These are phyloP conservation scores for Neoseiulus cucumeris DNA, from an alignment of 1,140 invertebrate genomes.

Conservation along the genomic window DNA sequence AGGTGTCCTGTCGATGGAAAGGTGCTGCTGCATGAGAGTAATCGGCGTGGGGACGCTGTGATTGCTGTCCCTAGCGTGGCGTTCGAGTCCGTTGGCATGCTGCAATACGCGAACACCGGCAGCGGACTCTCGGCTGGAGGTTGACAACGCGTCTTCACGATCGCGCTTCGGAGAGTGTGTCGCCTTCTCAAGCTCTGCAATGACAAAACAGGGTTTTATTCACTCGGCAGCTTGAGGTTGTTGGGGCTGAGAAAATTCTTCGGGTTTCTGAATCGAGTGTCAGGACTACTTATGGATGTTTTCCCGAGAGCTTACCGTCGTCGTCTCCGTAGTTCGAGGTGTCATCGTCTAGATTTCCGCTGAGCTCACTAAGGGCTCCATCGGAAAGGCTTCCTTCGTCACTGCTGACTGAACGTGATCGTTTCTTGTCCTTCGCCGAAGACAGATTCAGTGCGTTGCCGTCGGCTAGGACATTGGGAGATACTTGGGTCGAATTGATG, in stretches of 20 bases:
- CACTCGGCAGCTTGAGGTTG: no score
- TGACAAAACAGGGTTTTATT: no score
- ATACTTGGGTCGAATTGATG: neutral
- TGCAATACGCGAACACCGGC: neutral
- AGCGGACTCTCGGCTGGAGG: neutral
- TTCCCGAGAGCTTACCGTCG: neutral
- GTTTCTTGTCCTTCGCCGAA: neutral
- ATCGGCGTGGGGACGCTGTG: constrained; percentile 8
- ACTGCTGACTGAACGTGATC: constrained; percentile 5
- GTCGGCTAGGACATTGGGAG: neutral
- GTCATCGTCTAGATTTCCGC: neutral
- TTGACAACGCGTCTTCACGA: neutral
- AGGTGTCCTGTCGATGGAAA: neutral
- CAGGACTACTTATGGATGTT: no score
- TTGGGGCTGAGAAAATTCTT: no score
- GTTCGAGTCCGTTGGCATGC: neutral
- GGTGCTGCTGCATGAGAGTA: constrained; percentile 8
- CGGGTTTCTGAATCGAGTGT: no score
- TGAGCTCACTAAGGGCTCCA: constrained; percentile 1
- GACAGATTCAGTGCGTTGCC: neutral
- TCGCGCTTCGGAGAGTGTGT: neutral
- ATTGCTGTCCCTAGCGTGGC: constrained; percentile 10
- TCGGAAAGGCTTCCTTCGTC: constrained; percentile 10
- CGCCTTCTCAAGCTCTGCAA: no score
- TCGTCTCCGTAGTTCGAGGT: constrained; percentile 10